Conservation (phyloP, 2,888 invertebrate genomes). For the Hydropsyche betteni region DNA sequence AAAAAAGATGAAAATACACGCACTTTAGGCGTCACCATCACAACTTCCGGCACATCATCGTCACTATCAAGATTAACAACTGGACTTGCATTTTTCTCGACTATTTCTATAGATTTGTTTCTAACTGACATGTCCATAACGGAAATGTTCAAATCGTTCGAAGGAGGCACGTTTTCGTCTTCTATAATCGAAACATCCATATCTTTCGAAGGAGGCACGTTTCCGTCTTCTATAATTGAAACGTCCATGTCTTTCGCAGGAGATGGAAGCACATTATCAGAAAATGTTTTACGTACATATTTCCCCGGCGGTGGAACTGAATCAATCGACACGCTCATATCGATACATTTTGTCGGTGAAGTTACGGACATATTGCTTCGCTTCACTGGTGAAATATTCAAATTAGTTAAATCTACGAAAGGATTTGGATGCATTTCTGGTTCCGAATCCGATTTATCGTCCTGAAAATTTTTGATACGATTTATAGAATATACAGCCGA, state of each 20-base stretch:
- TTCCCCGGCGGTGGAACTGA: too few species aligned
- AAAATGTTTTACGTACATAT: too few species aligned
- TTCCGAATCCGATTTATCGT: too few species aligned
- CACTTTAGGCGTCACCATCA: conserved; percentile 10
- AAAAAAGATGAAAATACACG: conserved; percentile 18
- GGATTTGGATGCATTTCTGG: too few species aligned
- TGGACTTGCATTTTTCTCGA: conserved; percentile 53
- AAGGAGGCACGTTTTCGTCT: background rate
- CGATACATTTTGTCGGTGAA: too few species aligned
- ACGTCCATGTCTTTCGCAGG: conserved; percentile 1
- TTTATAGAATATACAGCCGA: too few species aligned
- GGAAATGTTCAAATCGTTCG: conserved; percentile 11
- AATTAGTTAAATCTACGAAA: too few species aligned
- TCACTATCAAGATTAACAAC: conserved; percentile 64
- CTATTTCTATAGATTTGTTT: background rate
- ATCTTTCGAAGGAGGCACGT: background rate
- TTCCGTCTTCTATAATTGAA: background rate
- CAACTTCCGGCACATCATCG: conserved; percentile 58
- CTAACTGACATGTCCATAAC: too few species aligned
- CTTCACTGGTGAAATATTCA: too few species aligned
- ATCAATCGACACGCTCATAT: too few species aligned
- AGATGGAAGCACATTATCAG: background rate
- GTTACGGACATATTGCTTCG: too few species aligned
- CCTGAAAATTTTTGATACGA: too few species aligned
- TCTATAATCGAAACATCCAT: background rate